Base-by-base conservation (phyloP, 2,888 invertebrate species). In the Dolomedes plantarius region DNA sequence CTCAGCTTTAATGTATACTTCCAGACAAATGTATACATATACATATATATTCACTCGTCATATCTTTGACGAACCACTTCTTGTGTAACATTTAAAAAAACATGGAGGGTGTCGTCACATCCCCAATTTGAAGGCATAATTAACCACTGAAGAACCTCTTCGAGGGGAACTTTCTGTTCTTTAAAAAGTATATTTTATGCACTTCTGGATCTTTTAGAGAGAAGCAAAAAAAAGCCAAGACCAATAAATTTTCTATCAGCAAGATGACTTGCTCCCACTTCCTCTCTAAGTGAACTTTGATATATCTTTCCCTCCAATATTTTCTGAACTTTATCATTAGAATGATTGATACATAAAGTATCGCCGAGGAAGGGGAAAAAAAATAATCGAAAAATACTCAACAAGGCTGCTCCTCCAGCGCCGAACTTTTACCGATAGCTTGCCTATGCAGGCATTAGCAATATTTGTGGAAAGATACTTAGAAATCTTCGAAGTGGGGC, bases 241-340 rank as follows among this genome's bases (percentile, higher is more conserved):
- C 56, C 56, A 56, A 56, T 56, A 56, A 56, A 56, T 56, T 56
- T 56, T 56, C 56, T 56, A 56, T 56, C 56, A 56, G 56, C 23
- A 56, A 56, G 56, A 56, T 56, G 56, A 56, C 13, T 56, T 23
- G 56, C 56, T 23, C 56, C 56, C 56, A 56, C 23, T 56, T 56
- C 56, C 56, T 23, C 5, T 23, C 23, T 56, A 56, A 56, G 56
- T 56, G 56, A 56, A 56, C 56, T 56, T 56, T 56, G 56, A 56
- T 56, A 56, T 56, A 56, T 56, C 56, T 56, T 23, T 5, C 56
- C 56, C 23, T 56, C 56, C 56, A 56, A 56, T 23, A 56, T 56
- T 56, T 56, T 23, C 56, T 56, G 56, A 56, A 56, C 56, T 56
- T 56, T 56, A 56, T 56, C 56, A 56, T 56, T 56, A 56, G 56